Conservation (phyloP, 1,140 invertebrate genomes). For the Drosophila bocki region DNA sequence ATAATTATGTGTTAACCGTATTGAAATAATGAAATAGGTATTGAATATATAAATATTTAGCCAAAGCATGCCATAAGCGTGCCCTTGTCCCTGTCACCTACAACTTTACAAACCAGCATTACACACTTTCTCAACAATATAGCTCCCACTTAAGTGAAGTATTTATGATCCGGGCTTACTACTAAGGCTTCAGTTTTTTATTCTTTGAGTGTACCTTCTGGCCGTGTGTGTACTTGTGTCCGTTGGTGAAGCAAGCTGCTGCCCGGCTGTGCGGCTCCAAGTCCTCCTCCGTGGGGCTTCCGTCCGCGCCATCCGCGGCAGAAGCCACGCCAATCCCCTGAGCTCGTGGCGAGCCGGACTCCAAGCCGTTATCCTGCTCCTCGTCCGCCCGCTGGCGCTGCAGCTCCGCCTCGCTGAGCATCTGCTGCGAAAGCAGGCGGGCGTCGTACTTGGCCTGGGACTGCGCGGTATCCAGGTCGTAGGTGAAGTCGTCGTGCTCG, state of each 20-base stretch:
- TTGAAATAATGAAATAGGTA: neutral
- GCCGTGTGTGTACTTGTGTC: slow-evolving; percentile 81
- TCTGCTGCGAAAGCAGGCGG: slow-evolving; percentile 79
- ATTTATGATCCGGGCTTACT: no score
- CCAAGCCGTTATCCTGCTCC: slow-evolving; percentile 33
- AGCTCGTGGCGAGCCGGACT: slow-evolving; percentile 13
- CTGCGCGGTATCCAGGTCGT: slow-evolving; percentile 82
- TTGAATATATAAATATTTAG: neutral
- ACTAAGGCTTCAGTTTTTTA: neutral
- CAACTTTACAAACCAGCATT: neutral
- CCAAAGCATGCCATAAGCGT: slow-evolving; percentile 1
- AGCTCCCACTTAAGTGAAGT: neutral
- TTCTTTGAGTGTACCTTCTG: slow-evolving; percentile 70
- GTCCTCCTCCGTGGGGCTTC: slow-evolving; percentile 61
- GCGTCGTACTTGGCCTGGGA: slow-evolving; percentile 84
- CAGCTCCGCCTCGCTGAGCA: slow-evolving; percentile 72
- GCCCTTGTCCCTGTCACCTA: neutral
- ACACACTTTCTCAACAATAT: no score
- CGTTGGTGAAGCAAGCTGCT: slow-evolving; percentile 78
- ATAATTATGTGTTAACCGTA: neutral
- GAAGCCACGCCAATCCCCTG: slow-evolving; percentile 22
- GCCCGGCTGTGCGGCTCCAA: slow-evolving; percentile 80
- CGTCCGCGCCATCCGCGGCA: slow-evolving; percentile 11
- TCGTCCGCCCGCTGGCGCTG: slow-evolving; percentile 50
- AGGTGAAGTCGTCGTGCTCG: slow-evolving; percentile 79